Conservation (phyloP, 2,113 vertebrate species). For the Cyrtonyx montezumae region DNA sequence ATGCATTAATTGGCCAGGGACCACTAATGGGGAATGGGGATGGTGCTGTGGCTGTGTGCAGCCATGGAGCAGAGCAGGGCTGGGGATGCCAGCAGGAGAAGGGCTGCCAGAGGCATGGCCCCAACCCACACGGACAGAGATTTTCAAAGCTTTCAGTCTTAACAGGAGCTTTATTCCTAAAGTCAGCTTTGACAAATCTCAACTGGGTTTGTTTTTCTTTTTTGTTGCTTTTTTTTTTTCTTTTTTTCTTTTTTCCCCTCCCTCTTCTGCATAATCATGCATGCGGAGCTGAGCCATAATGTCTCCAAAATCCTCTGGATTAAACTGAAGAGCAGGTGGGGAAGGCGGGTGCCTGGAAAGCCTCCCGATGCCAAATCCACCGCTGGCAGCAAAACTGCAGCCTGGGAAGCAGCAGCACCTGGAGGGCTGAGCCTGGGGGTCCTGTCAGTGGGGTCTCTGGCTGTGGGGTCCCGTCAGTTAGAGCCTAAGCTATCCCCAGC, state of each 20-base stretch:
- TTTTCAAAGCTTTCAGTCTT: not conserved
- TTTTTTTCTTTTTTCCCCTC: not conserved
- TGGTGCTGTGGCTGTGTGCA: not conserved
- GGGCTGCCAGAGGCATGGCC: not conserved
- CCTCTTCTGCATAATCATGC: not conserved
- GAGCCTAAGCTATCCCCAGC: not conserved
- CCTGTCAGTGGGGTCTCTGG: not conserved
- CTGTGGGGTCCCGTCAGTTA: no score
- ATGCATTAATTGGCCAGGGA: not conserved
- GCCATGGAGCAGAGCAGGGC: no score
- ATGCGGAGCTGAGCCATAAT: slow-evolving; percentile 24
- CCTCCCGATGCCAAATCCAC: not conserved
- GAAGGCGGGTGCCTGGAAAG: not conserved
- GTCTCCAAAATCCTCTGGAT: slow-evolving; percentile 32
- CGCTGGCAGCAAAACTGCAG: not conserved
- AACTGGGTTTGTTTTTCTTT: not conserved
- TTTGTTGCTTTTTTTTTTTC: not conserved
- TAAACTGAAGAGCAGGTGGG: not conserved
- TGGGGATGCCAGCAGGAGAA: not conserved
- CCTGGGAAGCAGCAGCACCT: not conserved
- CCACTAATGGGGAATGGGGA: not conserved
- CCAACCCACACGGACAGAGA: not conserved
- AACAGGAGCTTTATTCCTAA: not conserved
- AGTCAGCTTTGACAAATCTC: not conserved
- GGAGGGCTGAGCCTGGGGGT: not conserved